phyloP scores from a whole-genome alignment of 2,113 vertebrate species.

The Hepsetus odoe region DNA sequence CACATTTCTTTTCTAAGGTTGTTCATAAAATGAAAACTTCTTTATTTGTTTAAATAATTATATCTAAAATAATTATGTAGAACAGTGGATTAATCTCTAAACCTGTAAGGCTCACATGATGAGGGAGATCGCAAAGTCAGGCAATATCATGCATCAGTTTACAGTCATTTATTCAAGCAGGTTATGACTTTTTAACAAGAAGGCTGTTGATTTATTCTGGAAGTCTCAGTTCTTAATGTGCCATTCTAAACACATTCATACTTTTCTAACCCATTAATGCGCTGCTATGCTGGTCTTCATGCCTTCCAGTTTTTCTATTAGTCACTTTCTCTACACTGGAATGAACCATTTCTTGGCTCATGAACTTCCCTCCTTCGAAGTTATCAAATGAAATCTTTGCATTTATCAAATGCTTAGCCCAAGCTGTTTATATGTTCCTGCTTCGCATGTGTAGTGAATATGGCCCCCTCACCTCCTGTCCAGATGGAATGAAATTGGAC shows the following conservation, averaged over 20 bases:
- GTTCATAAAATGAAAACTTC: too few species aligned
- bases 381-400: conserved; percentile 4
- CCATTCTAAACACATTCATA: not conserved
- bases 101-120: not conserved
- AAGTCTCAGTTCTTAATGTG: not conserved
- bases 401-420: conserved; percentile 6
- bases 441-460: conserved; percentile 17
- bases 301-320: not conserved
- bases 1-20: too few species aligned
- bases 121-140: too few species aligned
- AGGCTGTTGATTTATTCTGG: not conserved
- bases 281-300: not conserved
- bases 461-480: not conserved
- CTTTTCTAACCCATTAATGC: not conserved
- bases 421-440: not conserved
- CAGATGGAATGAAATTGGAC: conserved; percentile 3
- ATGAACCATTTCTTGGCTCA: not conserved
- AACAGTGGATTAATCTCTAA: not conserved
- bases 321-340: not conserved
- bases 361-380: not conserved
- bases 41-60: too few species aligned
- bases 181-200: not conserved
- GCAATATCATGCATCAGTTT: not conserved
- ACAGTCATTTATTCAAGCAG: not conserved
- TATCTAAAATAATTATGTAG: too few species aligned